phyloP scores from a whole-genome alignment of 2,888 invertebrate genomes.

The Aphidoletes aphidimyza region DNA sequence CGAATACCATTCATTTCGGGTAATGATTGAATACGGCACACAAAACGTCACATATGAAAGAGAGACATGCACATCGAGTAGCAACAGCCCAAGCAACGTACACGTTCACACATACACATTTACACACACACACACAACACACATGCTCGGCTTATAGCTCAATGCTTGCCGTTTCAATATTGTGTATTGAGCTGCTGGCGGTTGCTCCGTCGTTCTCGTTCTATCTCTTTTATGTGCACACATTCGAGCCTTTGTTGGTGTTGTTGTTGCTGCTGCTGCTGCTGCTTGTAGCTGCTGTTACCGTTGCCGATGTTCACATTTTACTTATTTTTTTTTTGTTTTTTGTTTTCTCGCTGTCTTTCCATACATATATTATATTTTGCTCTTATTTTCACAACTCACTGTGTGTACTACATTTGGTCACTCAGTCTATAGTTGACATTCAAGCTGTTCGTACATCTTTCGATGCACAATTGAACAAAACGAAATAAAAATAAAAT shows the following conservation, averaged over 20 bases:
- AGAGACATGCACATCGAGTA: constrained; percentile 29
- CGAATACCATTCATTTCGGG: constrained; percentile 40
- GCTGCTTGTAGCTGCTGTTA: constrained; percentile 43
- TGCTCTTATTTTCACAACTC: constrained; percentile 52
- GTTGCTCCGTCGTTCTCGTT: constrained; percentile 26
- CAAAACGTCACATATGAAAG: constrained; percentile 17
- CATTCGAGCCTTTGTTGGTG: constrained; percentile 52
- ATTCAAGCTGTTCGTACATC: constrained; percentile 56
- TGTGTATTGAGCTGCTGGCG: neutral
- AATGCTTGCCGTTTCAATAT: neutral
- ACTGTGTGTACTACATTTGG: constrained; percentile 55
- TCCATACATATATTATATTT: constrained; percentile 52
- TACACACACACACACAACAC: neutral
- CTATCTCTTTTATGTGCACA: constrained; percentile 35
- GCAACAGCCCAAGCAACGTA: constrained; percentile 6
- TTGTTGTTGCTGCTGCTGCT: constrained; percentile 8
- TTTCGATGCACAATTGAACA: constrained; percentile 52
- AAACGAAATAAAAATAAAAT: constrained; percentile 18
- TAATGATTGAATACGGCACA: constrained; percentile 37
- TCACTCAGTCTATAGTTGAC: constrained; percentile 57
- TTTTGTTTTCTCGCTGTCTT: constrained; percentile 40
- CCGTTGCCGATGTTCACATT: constrained; percentile 38
- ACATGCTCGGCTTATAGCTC: constrained; percentile 22
- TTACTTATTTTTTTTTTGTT: constrained; percentile 52
- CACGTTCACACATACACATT: neutral